Base-by-base conservation (phyloP, 2,888 invertebrate species). In the Parelbella ahira region DNA sequence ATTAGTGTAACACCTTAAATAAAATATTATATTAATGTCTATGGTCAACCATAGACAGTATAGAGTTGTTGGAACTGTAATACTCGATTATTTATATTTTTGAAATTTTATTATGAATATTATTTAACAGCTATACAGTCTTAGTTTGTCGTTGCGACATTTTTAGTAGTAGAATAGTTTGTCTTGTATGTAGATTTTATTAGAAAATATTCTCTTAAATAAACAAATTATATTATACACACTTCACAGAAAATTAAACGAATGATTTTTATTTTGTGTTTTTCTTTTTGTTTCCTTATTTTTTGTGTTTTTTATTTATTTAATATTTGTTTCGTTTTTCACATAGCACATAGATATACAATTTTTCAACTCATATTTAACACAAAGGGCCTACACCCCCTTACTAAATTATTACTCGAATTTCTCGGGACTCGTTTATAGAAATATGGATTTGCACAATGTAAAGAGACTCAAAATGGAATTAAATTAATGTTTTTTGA, bases 21-120 rank as follows among this genome's bases (percentile, higher is more conserved):
- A 56, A 59, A 60, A 58, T 64, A 67, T 63, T 74, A 70, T 75
- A 71, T 73, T 62, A 63, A 64, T 58, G 64, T 79, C 81, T 81
- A 67, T 83, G 82, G 81, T 82, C 60, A 76, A 81, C 81, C 82
- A 73, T 75, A 68, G 80, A 63, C 58, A 63, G 50, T 65, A 68
- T 68, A 70, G 64, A 69, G 71, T 81, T 82, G 82, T 82, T 83
- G 80, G 74, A 81, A 83, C 81, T 68, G 68, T 80, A 86, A 86
- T 86, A 86, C 86, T 86, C 84, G 79, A 79, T 81, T 83, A 80
- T 84, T 86, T 84, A 82, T 83, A 77, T 82, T 81, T 83, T 82
- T 57, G 70, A 80, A 76, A 68, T 61, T 58, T 68, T 79, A 76
- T 79, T 72, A 68, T 69, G 62, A 69, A 67, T 68, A 66, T 69